Conservation (phyloP, 2,888 invertebrate species). For the Microchrysa polita region DNA sequence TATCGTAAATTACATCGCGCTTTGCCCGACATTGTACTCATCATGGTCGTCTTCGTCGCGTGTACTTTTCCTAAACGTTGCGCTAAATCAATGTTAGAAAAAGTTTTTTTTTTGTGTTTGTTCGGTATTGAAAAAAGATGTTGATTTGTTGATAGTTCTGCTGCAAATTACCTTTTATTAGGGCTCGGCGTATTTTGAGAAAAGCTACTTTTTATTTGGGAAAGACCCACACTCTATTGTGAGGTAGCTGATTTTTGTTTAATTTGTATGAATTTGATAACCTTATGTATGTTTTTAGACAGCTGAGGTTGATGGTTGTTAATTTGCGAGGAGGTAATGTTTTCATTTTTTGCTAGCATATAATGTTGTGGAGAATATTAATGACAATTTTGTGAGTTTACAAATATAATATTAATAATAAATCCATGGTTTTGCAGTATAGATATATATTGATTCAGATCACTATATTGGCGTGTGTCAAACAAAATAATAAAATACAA, state of each 20-base stretch:
- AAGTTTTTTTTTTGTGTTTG: not conserved
- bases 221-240: not conserved
- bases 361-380: too few relatives aligned
- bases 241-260: not conserved
- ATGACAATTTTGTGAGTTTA: too few relatives aligned
- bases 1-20: conserved; percentile 3
- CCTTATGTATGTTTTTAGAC: not conserved
- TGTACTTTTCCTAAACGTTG: not conserved
- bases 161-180: too few relatives aligned
- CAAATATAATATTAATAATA: too few relatives aligned
- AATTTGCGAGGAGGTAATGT: not conserved
- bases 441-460: too few relatives aligned
- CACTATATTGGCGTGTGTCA: too few relatives aligned
- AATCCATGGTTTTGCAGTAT: too few relatives aligned
- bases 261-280: not conserved
- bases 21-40: not conserved
- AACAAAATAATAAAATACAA: too few relatives aligned
- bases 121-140: not conserved
- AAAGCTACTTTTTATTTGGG: not conserved
- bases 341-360: too few relatives aligned
- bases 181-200: too few relatives aligned
- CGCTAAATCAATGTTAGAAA: not conserved
- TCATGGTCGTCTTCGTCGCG: not conserved
- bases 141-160: not conserved
- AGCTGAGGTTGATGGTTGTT: not conserved